A percentile compares a stretch with the other conserved stretches of the same genome.
These are phyloP conservation scores for Nomia melanderi DNA, from an alignment of 1,140 invertebrate genomes.

Conservation along the genomic window DNA sequence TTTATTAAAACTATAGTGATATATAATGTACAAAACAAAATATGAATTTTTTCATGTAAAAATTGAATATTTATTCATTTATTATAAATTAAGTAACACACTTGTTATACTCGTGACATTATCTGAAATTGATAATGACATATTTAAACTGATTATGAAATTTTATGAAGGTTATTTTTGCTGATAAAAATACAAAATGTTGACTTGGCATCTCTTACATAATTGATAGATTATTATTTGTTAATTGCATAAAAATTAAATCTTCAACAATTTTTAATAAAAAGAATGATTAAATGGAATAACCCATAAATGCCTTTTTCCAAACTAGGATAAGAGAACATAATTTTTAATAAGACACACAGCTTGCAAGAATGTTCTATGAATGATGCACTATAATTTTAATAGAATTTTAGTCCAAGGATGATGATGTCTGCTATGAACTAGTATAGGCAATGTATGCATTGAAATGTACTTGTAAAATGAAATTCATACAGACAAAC, in stretches of 20 bases:
- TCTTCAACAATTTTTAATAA: neutral
- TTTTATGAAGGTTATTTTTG: neutral
- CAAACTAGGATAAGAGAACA: too few relatives aligned
- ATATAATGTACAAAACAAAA: neutral
- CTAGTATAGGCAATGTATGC: neutral
- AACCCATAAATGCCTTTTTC: neutral
- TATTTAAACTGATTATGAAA: neutral
- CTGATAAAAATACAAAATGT: neutral
- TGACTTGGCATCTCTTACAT: too few relatives aligned
- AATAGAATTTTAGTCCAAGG: neutral
- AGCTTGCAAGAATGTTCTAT: neutral
- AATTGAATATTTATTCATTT: neutral
- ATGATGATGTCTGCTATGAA: neutral
- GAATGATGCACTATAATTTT: neutral
- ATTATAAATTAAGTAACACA: neutral
- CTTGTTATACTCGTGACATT: neutral
- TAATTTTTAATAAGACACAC: neutral
- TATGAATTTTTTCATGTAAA: neutral
- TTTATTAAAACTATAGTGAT: too few relatives aligned
- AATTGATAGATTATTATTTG: neutral
- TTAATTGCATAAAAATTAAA: neutral
- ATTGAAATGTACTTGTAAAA: neutral
- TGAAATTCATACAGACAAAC: slow-evolving; percentile 19
- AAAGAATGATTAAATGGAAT: neutral
- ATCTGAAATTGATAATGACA: too few relatives aligned